Evolutionary conservation across 1,140 invertebrate genomes (phyloP).

Genomic region (Pseudomyrmex cubaensis): DNA sequence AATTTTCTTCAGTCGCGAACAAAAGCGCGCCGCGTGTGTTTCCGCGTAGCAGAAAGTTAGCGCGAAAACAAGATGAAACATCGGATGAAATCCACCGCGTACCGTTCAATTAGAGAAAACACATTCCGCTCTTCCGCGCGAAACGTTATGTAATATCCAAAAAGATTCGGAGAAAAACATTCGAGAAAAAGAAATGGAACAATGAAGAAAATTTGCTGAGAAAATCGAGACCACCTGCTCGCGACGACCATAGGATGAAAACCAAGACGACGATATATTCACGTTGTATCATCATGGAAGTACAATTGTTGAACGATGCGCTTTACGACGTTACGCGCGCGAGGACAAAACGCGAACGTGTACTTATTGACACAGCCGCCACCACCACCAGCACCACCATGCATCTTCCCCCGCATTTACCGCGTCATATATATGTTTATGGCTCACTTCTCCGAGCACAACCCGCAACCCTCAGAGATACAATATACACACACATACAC

Average conservation of each 20-base stretch:
- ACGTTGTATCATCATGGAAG: conserved; percentile 14
- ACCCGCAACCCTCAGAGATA: neutral
- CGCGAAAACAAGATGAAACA: neutral
- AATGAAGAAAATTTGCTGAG: neutral
- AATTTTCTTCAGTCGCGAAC: conserved; percentile 5
- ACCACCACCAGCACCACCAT: neutral
- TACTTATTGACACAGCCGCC: neutral
- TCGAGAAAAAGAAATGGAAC: conserved; percentile 22
- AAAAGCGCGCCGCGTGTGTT: neutral
- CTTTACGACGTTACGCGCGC: conserved; percentile 57
- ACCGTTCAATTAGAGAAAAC: conserved; percentile 67
- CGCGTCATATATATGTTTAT: neutral
- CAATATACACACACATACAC: neutral
- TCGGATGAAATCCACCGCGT: conserved; percentile 47
- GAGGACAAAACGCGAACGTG: conserved; percentile 26
- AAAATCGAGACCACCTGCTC: conserved; percentile 52
- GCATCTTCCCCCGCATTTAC: neutral
- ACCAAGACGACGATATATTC: conserved; percentile 11
- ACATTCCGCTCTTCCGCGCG: neutral
- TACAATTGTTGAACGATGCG: conserved; percentile 62
- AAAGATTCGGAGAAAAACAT: conserved; percentile 5
- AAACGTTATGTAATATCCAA: too few species aligned
- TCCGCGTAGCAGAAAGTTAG: neutral
- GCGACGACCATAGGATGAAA: conserved; percentile 22
- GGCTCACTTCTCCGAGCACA: neutral